Evolutionary conservation across 2,888 invertebrate genomes (phyloP).

Genomic region (Rhamnusium bicolor): DNA sequence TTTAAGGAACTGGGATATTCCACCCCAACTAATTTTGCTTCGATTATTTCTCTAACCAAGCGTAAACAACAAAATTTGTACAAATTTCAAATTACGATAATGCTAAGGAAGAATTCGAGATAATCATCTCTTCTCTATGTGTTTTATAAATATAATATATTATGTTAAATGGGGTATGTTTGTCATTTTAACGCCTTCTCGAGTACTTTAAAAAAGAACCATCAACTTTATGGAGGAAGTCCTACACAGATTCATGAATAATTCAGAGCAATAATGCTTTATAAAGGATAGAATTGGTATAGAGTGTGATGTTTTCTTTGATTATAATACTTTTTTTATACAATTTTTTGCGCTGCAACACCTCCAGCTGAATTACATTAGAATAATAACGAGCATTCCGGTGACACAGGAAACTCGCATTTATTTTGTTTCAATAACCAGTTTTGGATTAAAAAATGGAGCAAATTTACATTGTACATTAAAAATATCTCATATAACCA

Average conservation of each 20-base stretch:
- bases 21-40: too few species aligned
- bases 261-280: slow-evolving; percentile 23
- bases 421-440: neutral
- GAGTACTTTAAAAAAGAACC: slow-evolving; percentile 28
- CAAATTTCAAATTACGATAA: neutral
- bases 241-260: slow-evolving; percentile 25
- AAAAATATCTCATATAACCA: too few species aligned
- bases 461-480: too few species aligned
- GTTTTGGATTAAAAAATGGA: too few species aligned
- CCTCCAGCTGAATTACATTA: neutral
- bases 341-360: neutral
- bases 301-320: slow-evolving; percentile 22
- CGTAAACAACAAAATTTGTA: neutral
- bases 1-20: too few species aligned
- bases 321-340: slow-evolving; percentile 6
- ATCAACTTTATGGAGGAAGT: slow-evolving; percentile 12
- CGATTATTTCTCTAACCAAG: neutral
- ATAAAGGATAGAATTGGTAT: neutral
- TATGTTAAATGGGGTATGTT: slow-evolving; percentile 12
- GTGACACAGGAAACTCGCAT: neutral
- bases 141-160: slow-evolving; percentile 6
- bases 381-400: neutral
- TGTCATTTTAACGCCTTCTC: slow-evolving; percentile 25
- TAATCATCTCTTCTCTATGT: slow-evolving; percentile 2
- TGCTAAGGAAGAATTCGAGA: neutral